phyloP scores from a whole-genome alignment of 2,888 invertebrate genomes.

The Hemistola chrysoprasaria region DNA sequence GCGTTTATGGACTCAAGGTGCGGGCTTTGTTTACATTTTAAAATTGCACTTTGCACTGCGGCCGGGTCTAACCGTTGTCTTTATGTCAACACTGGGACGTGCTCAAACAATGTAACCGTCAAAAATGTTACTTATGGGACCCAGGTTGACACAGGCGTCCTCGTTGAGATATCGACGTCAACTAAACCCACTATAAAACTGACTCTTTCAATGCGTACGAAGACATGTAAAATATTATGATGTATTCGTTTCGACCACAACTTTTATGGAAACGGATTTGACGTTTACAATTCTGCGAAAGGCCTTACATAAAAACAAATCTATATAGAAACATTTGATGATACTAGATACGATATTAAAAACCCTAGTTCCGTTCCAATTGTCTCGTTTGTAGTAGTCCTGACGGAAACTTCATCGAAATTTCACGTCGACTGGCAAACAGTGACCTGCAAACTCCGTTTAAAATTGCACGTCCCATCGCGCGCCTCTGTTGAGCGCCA shows the following conservation, averaged over 20 bases:
- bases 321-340: too few species aligned
- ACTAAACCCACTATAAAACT: constrained; percentile 17
- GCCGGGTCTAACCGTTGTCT: constrained; percentile 63
- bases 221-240: constrained; percentile 5
- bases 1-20: constrained; percentile 71
- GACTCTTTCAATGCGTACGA: constrained; percentile 21
- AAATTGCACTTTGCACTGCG: constrained; percentile 80
- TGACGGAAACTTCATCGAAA: constrained; percentile 58
- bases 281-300: constrained; percentile 1
- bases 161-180: constrained; percentile 36
- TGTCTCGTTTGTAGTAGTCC: constrained; percentile 34
- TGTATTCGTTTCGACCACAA: not conserved
- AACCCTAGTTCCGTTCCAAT: constrained; percentile 28
- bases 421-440: constrained; percentile 52
- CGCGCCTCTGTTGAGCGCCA: constrained; percentile 47
- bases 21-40: constrained; percentile 78
- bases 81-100: constrained; percentile 66
- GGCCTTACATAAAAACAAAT: not conserved
- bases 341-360: constrained; percentile 7
- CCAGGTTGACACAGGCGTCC: constrained; percentile 43
- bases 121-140: constrained; percentile 66
- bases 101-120: constrained; percentile 74
- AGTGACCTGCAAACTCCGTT: constrained; percentile 53
- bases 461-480: constrained; percentile 70
- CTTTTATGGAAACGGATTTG: constrained; percentile 4